These are phyloP conservation scores for Elephantulus edwardii DNA, from an alignment of 2,113 vertebrate species.

Conservation along the genomic window DNA sequence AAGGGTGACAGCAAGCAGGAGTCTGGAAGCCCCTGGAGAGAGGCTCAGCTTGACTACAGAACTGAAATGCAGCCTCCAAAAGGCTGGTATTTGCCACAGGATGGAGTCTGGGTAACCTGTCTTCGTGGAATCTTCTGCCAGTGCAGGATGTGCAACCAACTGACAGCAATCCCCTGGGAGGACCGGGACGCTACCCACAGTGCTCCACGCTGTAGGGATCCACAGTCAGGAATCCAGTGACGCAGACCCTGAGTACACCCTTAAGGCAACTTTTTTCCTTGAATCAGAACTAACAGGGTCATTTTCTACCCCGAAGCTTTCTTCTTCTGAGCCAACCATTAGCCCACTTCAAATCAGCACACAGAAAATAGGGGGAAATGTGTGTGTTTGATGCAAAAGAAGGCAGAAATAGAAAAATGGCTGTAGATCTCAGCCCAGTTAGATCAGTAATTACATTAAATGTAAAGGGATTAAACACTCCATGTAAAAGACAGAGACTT, in stretches of 20 bases:
- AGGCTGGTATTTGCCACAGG: not conserved
- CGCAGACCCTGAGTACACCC: not conserved
- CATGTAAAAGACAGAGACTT: not conserved
- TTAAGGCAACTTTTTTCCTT: not conserved
- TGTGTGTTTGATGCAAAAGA: not conserved
- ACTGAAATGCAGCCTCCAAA: not conserved
- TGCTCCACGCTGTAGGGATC: not conserved
- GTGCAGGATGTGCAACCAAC: not conserved
- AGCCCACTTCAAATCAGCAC: not conserved
- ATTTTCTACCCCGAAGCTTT: slow-evolving; percentile 30
- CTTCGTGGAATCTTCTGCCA: slow-evolving; percentile 7
- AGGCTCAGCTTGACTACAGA: not conserved
- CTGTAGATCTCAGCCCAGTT: not conserved
- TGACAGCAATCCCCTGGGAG: slow-evolving; percentile 35
- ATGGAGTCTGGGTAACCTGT: not conserved
- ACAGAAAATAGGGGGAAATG: not conserved
- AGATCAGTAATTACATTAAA: not conserved
- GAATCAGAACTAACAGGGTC: not conserved
- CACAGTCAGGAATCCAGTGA: not conserved
- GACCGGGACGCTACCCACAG: not conserved
- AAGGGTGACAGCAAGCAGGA: slow-evolving; percentile 27
- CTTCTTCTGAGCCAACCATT: not conserved
- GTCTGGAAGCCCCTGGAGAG: slow-evolving; percentile 34
- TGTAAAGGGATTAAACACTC: slow-evolving; percentile 17
- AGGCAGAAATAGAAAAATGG: not conserved